Evolutionary conservation across 2,113 vertebrate species (phyloP).

Genomic region (Pollachius pollachius): DNA sequence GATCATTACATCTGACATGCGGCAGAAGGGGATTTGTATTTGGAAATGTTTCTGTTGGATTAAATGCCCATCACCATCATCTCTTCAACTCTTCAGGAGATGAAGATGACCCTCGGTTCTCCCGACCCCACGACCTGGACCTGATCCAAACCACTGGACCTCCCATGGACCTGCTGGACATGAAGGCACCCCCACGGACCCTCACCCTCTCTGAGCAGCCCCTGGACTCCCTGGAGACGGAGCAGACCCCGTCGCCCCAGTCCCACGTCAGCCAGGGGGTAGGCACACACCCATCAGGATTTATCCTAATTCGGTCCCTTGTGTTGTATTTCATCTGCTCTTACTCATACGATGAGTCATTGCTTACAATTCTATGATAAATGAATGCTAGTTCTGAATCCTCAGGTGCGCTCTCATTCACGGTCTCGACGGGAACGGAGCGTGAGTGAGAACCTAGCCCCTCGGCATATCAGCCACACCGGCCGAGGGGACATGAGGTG

Average conservation of each 20-base stretch:
- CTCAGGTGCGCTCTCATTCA: conserved; percentile 73
- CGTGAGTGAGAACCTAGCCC: conserved; percentile 79
- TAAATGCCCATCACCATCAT: not conserved
- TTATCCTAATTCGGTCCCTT: no score
- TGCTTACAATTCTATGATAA: no score
- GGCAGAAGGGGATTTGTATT: no score
- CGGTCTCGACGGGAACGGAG: conserved; percentile 84
- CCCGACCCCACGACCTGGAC: conserved; percentile 88
- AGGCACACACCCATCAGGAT: conserved; percentile 41
- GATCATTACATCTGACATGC: no score
- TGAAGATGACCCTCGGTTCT: conserved; percentile 76
- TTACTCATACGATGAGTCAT: no score
- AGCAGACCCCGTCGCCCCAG: conserved; percentile 70
- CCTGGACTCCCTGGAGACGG: conserved; percentile 91
- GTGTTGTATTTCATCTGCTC: no score
- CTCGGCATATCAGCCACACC: conserved; percentile 81
- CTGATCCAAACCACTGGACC: conserved; percentile 85
- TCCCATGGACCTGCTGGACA: conserved; percentile 82
- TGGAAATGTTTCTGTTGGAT: not conserved
- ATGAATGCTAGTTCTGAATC: not conserved
- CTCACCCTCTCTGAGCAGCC: conserved; percentile 90
- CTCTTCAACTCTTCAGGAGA: conserved; percentile 70
- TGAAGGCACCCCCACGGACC: conserved; percentile 91
- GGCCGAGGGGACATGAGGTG: conserved; percentile 82
- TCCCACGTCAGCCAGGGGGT: conserved; percentile 80